Conservation (phyloP, 30 jellyfish, hydroid and myxozoan species). For the Turritopsis dohrnii region DNA sequence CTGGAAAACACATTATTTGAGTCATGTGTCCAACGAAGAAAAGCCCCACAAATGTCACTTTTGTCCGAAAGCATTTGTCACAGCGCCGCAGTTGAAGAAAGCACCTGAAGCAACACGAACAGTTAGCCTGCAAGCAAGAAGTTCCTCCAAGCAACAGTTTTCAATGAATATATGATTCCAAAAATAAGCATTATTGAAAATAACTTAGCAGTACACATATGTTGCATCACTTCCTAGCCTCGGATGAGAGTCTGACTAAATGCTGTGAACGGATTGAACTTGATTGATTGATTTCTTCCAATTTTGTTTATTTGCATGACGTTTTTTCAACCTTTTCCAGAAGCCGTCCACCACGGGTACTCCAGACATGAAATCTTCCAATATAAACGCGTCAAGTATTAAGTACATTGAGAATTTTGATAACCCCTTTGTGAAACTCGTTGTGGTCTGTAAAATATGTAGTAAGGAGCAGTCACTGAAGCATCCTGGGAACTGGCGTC, state of each 20-base stretch:
- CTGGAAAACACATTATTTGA: conserved; percentile 42
- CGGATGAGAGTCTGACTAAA: not conserved
- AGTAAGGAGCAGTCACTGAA: conserved; percentile 27
- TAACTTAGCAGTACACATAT: too few relatives aligned
- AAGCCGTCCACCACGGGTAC: not conserved
- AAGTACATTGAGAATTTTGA: conserved; percentile 33
- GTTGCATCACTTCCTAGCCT: not conserved
- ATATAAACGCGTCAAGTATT: conserved; percentile 11
- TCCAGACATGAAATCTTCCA: not conserved
- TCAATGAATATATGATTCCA: not conserved
- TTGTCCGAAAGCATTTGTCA: conserved; percentile 31
- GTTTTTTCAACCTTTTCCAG: not conserved
- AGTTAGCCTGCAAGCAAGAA: not conserved
- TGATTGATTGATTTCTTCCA: not conserved
- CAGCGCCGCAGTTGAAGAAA: conserved; percentile 41
- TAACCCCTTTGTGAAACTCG: conserved; percentile 32
- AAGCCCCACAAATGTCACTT: conserved; percentile 36
- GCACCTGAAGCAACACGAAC: conserved; percentile 23
- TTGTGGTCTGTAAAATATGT: conserved; percentile 29
- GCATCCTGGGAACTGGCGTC: conserved; percentile 29
- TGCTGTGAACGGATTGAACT: not conserved
- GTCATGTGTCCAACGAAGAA: conserved; percentile 36
- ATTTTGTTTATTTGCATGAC: not conserved
- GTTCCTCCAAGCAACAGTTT: not conserved
- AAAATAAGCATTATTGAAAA: too few relatives aligned